Evolutionary conservation across 2,113 vertebrate genomes (phyloP).

Genomic region (Toxostoma redivivum): DNA sequence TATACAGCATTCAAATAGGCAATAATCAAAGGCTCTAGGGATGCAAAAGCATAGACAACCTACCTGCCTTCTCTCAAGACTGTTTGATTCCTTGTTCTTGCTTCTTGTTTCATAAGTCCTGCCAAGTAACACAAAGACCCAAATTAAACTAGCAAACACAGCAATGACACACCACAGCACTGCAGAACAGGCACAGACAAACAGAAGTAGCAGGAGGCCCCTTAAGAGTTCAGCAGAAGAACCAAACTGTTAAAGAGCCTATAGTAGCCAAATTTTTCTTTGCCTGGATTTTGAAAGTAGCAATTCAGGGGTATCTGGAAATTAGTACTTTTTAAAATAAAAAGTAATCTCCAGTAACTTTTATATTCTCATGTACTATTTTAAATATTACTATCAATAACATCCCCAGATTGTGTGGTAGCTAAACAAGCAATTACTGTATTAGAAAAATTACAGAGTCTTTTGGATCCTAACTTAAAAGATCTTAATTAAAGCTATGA

Average conservation of each 20-base stretch:
- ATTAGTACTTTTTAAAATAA: background rate
- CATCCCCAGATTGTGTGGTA: background rate
- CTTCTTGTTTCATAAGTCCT: background rate
- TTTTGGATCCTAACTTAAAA: background rate
- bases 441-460: background rate
- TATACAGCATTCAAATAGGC: background rate
- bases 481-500: background rate
- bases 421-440: background rate
- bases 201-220: accelerated
- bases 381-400: background rate
- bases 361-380: background rate
- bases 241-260: accelerated
- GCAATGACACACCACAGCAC: background rate
- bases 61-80: background rate
- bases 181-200: background rate
- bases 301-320: background rate
- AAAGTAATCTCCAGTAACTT: background rate
- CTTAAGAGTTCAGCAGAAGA: background rate
- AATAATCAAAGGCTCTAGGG: background rate
- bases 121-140: background rate
- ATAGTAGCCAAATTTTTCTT: background rate
- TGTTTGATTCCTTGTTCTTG: background rate
- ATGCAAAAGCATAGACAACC: background rate
- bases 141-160: background rate
- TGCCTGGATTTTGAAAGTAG: background rate